Percentiles rank a stretch among this genome's conserved stretches.
These are phyloP conservation scores for Rhyacichthys aspro DNA, from an alignment of 2,797 vertebrate species.

Conservation along the genomic window DNA sequence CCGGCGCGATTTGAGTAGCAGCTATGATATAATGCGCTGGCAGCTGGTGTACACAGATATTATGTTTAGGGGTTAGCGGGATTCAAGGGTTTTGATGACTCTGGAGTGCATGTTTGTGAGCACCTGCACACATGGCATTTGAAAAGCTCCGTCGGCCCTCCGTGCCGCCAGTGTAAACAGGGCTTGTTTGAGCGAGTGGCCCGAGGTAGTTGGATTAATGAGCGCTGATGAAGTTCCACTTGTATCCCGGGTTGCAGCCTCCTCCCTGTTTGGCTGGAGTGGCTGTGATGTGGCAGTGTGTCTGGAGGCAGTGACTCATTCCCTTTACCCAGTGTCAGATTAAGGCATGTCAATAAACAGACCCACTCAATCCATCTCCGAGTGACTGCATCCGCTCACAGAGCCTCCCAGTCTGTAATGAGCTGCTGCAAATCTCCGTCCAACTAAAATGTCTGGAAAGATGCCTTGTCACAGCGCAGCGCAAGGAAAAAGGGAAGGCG, in stretches of 20 bases:
- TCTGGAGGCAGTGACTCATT: conserved; percentile 79
- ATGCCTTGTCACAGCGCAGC: conserved; percentile 74
- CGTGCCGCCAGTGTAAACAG: conserved; percentile 76
- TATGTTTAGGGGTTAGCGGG: conserved; percentile 41
- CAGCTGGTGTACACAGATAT: conserved; percentile 59
- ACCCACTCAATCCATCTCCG: conserved; percentile 83
- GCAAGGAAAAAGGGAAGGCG: conserved; percentile 38
- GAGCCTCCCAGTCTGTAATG: conserved; percentile 80
- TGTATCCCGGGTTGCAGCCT: conserved; percentile 58
- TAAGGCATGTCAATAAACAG: conserved; percentile 85
- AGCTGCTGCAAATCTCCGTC: conserved; percentile 81
- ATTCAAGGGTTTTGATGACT: conserved; percentile 31
- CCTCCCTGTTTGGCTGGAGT: conserved; percentile 70
- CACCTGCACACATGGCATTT: conserved; percentile 73
- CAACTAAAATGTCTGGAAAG: conserved; percentile 79
- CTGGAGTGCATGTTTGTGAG: conserved; percentile 38
- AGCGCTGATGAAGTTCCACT: conserved; percentile 82
- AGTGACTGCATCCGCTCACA: conserved; percentile 73
- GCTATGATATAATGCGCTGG: conserved; percentile 50
- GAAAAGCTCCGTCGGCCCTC: conserved; percentile 61
- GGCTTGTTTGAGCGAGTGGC: conserved; percentile 76
- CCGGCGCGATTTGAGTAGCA: conserved; percentile 35
- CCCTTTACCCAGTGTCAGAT: conserved; percentile 82
- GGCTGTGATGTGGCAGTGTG: conserved; percentile 65
- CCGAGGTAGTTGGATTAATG: conserved; percentile 78